Evolutionary conservation across 2,888 invertebrate genomes (phyloP).

Genomic region (Cheilosia vernalis): DNA sequence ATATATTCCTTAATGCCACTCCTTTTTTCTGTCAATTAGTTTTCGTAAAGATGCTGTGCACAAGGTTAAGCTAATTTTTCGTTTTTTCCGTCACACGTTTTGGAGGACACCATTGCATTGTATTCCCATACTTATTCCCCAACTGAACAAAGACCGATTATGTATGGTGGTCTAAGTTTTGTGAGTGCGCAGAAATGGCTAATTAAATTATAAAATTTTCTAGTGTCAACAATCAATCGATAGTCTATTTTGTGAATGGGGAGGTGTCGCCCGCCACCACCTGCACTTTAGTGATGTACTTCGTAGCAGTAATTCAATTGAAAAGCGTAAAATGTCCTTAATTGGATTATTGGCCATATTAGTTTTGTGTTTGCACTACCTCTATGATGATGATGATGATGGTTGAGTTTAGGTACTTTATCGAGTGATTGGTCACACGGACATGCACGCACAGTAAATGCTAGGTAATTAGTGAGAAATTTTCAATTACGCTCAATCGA

Average conservation of each 20-base stretch:
- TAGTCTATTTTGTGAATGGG: neutral
- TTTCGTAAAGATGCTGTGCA: constrained; percentile 17
- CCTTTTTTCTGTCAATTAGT: constrained; percentile 20
- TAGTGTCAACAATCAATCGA: constrained; percentile 48
- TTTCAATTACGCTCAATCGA: constrained; percentile 44
- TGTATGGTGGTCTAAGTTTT: neutral
- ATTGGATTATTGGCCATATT: constrained; percentile 71
- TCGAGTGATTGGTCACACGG: constrained; percentile 44
- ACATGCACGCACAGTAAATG: constrained; percentile 22
- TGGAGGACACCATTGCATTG: constrained; percentile 4
- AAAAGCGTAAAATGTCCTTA: constrained; percentile 66
- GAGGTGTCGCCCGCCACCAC: neutral
- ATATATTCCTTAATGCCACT: constrained; percentile 59
- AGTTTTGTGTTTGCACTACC: constrained; percentile 37
- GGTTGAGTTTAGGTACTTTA: constrained; percentile 54
- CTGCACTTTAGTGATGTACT: constrained; percentile 53
- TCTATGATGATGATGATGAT: constrained; percentile 7
- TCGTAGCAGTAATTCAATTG: constrained; percentile 64
- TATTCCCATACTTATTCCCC: neutral
- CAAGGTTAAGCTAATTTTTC: constrained; percentile 63
- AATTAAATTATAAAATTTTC: constrained; percentile 54
- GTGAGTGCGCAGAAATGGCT: constrained; percentile 24
- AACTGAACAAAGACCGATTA: constrained; percentile 18
- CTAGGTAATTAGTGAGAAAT: constrained; percentile 55
- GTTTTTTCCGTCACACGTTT: neutral